Percentiles rank a stretch among this genome's conserved stretches.
These are phyloP conservation scores for Clarias magur DNA, from an alignment of 2,113 vertebrate genomes.

Conservation along the genomic window DNA sequence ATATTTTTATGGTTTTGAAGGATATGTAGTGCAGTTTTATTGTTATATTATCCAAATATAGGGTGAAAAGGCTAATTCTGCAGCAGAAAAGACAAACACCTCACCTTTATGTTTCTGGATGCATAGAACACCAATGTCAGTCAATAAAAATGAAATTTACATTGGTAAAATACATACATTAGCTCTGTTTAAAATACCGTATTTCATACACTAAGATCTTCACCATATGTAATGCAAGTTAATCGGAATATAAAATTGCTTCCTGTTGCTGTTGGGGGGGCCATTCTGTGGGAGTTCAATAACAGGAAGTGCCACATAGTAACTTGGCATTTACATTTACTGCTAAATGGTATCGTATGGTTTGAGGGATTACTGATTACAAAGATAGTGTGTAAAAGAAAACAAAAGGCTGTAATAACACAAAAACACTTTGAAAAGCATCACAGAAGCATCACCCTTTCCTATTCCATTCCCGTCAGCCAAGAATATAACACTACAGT, in stretches of 20 bases:
- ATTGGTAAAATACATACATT: too few species aligned
- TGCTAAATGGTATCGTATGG: neutral
- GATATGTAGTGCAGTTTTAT: too few species aligned
- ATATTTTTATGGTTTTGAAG: too few species aligned
- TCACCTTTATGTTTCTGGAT: too few species aligned
- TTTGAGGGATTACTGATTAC: neutral
- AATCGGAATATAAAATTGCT: neutral
- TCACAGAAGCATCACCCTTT: neutral
- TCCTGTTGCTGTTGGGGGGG: neutral
- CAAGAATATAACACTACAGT: neutral
- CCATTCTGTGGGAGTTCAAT: neutral
- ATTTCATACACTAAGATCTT: too few species aligned
- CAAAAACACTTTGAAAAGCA: neutral
- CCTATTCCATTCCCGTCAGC: neutral
- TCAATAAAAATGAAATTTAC: too few species aligned
- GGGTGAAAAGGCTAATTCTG: too few species aligned
- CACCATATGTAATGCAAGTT: too few species aligned
- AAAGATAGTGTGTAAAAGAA: neutral
- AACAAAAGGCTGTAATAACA: neutral
- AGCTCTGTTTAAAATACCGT: too few species aligned
- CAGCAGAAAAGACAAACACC: too few species aligned
- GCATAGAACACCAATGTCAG: too few species aligned
- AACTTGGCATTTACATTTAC: neutral
- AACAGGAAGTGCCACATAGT: neutral
- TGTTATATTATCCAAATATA: too few species aligned